phyloP scores from a whole-genome alignment of 2,888 invertebrate species.

The Acleris cristana region DNA sequence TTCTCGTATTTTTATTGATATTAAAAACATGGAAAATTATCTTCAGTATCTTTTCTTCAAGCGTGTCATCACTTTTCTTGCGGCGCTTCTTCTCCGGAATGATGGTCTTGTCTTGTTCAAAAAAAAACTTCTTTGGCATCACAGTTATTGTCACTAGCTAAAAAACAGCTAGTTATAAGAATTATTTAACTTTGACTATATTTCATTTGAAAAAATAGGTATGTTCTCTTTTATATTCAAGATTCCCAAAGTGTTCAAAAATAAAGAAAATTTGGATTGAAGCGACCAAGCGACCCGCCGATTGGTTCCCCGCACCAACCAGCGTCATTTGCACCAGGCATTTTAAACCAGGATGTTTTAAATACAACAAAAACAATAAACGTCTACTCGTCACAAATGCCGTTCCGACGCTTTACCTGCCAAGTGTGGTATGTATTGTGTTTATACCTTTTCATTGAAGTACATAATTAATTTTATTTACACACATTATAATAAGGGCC shows the following conservation, averaged over 20 bases:
- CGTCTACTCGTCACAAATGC: not conserved
- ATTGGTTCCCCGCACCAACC: not conserved
- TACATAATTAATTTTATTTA: not conserved
- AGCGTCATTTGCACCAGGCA: constrained; percentile 15
- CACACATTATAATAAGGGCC: too few species aligned
- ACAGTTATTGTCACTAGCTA: too few species aligned
- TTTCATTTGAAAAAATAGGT: too few species aligned
- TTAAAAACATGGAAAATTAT: too few species aligned
- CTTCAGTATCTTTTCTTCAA: too few species aligned
- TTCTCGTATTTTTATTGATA: too few species aligned
- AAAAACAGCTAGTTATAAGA: too few species aligned
- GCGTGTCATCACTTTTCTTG: too few species aligned
- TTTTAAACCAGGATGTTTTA: constrained; percentile 5
- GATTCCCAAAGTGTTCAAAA: constrained; percentile 7
- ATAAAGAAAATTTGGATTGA: constrained; percentile 9
- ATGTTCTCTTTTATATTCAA: not conserved
- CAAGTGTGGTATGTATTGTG: not conserved
- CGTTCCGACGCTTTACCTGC: not conserved
- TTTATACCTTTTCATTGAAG: not conserved
- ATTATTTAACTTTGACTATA: too few species aligned
- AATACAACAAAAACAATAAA: not conserved
- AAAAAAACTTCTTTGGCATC: too few species aligned
- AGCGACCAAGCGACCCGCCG: not conserved
- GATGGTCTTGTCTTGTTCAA: too few species aligned
- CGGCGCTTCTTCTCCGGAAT: too few species aligned